A percentile compares a stretch with the other conserved stretches of the same genome.
These are phyloP conservation scores for Penaeus japonicus DNA, from an alignment of 1,140 invertebrate genomes.

Conservation along the genomic window DNA sequence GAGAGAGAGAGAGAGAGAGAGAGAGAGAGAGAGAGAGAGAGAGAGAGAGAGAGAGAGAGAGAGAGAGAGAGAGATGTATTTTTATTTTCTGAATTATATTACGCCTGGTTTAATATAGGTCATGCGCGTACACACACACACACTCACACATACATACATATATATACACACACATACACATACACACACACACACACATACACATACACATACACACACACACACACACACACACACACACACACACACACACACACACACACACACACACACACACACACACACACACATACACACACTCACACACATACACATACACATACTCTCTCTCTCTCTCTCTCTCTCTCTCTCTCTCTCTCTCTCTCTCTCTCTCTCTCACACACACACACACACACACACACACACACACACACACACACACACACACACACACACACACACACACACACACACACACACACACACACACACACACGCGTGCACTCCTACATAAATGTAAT, in stretches of 20 bases:
- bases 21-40: too few species aligned
- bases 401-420: neutral
- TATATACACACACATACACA: slow-evolving; percentile 21
- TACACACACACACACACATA: neutral
- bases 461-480: too few species aligned
- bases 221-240: neutral
- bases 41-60: slow-evolving; percentile 19
- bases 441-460: too few species aligned
- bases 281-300: too few species aligned
- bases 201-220: too few species aligned
- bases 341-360: neutral
- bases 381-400: neutral
- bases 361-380: neutral
- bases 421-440: too few species aligned
- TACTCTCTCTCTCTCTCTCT: neutral
- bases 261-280: neutral
- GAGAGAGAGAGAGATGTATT: slow-evolving; percentile 9
- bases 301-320: too few species aligned
- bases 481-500: too few species aligned
- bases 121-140: neutral
- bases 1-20: too few species aligned
- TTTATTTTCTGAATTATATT: too few species aligned
- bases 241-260: neutral
- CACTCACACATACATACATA: neutral
- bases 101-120: too few species aligned